Conservation (phyloP, 1,140 invertebrate genomes). For the Monomorium pharaonis region DNA sequence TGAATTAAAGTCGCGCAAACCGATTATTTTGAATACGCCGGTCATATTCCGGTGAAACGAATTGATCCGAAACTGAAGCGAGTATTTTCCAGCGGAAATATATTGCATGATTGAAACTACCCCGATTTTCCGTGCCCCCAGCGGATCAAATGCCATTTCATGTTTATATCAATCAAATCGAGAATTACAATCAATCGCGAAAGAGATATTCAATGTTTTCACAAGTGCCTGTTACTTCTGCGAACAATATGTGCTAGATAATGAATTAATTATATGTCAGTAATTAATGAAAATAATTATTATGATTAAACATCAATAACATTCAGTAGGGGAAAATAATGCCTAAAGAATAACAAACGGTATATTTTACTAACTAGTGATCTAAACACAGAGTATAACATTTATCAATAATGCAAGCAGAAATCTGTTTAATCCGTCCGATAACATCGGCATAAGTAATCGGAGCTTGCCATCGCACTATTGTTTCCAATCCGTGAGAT, state of each 20-base stretch:
- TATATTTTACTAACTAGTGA: neutral
- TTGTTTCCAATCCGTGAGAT: conserved; percentile 29
- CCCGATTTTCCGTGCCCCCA: neutral
- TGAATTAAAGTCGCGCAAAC: conserved; percentile 49
- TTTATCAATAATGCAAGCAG: conserved; percentile 11
- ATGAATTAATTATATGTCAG: neutral
- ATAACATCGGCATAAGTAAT: conserved; percentile 31
- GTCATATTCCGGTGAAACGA: neutral
- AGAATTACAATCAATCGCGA: conserved; percentile 28
- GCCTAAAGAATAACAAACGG: neutral
- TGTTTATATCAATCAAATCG: conserved; percentile 36
- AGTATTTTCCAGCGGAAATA: conserved; percentile 34
- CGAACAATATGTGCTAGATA: neutral
- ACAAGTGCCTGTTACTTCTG: neutral
- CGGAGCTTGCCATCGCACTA: neutral
- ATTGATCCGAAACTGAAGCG: conserved; percentile 22
- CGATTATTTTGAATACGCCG: conserved; percentile 44
- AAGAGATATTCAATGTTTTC: neutral
- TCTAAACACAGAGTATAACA: neutral
- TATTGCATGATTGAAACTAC: conserved; percentile 29
- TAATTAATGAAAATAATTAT: conserved; percentile 26
- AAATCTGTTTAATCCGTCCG: conserved; percentile 27
- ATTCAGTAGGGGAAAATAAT: neutral
- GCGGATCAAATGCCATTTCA: conserved; percentile 36
- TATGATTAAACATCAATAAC: neutral